Conservation (phyloP, 1,140 invertebrate genomes). For the Neodiprion virginianus region DNA sequence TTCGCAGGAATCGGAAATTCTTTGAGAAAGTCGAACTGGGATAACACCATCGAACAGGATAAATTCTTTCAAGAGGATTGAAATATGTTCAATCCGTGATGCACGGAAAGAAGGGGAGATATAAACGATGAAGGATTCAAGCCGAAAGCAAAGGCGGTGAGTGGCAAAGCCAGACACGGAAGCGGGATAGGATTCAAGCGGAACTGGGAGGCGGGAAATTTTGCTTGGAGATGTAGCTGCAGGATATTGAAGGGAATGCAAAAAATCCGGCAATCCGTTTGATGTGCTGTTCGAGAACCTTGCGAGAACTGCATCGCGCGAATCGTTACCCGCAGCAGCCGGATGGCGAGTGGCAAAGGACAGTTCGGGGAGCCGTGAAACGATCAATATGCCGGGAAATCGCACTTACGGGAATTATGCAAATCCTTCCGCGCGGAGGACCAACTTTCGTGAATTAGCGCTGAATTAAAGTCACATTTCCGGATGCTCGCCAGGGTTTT, state of each 20-base stretch:
- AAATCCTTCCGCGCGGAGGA: neutral
- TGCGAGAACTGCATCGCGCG: neutral
- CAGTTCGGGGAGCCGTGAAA: neutral
- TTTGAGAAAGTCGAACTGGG: no score
- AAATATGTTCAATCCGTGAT: no score
- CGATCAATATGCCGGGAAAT: neutral
- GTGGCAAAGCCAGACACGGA: neutral
- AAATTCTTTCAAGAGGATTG: no score
- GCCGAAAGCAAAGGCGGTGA: neutral
- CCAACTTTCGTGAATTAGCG: neutral
- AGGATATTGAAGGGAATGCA: neutral
- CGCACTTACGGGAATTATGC: neutral
- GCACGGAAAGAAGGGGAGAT: no score
- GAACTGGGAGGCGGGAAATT: neutral
- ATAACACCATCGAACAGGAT: no score
- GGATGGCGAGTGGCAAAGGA: neutral
- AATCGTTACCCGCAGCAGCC: neutral
- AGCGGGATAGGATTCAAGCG: neutral
- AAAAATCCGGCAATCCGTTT: neutral
- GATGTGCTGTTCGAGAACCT: neutral
- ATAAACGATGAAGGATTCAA: neutral
- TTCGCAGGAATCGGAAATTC: no score
- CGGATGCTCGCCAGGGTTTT: no score
- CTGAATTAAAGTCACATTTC: neutral
- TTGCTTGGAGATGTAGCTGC: neutral